These are phyloP conservation scores for Lateolabrax maculatus DNA, from an alignment of 2,797 vertebrate genomes.

Conservation along the genomic window DNA sequence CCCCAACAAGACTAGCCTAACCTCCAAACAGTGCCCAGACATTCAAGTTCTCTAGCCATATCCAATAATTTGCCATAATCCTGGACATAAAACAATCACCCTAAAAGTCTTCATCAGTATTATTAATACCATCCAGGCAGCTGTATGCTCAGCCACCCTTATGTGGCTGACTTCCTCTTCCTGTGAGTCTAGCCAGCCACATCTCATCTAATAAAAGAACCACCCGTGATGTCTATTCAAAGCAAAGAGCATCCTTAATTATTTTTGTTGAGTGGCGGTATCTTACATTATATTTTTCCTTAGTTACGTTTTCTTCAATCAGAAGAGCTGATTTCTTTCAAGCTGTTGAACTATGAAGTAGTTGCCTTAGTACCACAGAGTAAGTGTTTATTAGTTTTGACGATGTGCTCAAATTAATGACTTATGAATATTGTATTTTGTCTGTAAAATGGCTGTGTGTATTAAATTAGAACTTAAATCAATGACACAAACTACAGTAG, in stretches of 20 bases:
- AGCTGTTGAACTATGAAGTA: constrained; percentile 63
- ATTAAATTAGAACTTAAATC: constrained; percentile 30
- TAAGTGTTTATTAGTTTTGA: constrained; percentile 49
- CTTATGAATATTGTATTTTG: constrained; percentile 25
- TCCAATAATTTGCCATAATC: constrained; percentile 42
- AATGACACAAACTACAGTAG: constrained; percentile 42
- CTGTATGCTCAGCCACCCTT: constrained; percentile 52
- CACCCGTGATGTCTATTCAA: constrained; percentile 31
- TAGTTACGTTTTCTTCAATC: constrained; percentile 45
- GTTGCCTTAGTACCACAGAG: constrained; percentile 75
- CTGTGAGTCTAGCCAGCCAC: constrained; percentile 47
- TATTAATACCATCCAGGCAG: constrained; percentile 48
- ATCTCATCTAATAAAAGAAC: constrained; percentile 45
- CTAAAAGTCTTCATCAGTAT: constrained; percentile 47
- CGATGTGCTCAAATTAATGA: constrained; percentile 36
- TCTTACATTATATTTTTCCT: constrained; percentile 35
- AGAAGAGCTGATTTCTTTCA: constrained; percentile 47
- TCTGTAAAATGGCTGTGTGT: constrained; percentile 20
- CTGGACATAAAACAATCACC: constrained; percentile 32
- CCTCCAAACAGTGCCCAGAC: constrained; percentile 73
- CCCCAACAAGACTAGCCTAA: constrained; percentile 59
- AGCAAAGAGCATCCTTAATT: constrained; percentile 36
- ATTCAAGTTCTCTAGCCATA: constrained; percentile 59
- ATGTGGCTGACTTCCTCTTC: constrained; percentile 42
- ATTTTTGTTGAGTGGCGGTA: constrained; percentile 27